Base-by-base conservation (phyloP, 2,888 invertebrate genomes). In the Tribolium freemani region DNA sequence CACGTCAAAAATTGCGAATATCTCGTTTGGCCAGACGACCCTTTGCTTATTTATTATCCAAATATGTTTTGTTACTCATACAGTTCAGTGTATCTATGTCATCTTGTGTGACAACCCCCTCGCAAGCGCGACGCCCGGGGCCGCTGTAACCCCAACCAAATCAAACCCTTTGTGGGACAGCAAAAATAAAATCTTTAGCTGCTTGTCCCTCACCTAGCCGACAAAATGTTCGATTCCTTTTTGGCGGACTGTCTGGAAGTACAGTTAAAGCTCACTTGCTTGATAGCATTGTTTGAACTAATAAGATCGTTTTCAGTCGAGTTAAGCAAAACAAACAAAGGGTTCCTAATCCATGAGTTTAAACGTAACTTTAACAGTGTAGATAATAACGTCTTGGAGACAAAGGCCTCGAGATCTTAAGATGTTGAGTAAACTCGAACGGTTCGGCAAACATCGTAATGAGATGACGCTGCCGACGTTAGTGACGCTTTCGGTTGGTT, bases 291-390 rank as follows among this genome's bases (percentile, higher is more conserved):
- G 79, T 80, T 79, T 79, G 80, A 77, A 71, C 76, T 83, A 82
- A 83, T 81, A 81, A 83, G 81, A 81, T 82, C 81, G 81, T 81
- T 82, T 81, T 81, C 81, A 81, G 81, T 79, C 81, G 80, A 81
- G 77, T 82, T 79, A 77, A 77, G 77, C 80, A 81, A 80, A 80
- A 80, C 81, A 83, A 83, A 83, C 81, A 82, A 79, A 77, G 82
- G 82, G 82, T 78, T 78, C 71, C 76, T 78, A 79, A 81, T 80
- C 81, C 78, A 75, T 76, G 74, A 80, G 77, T 80, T 80, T 77
- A 79, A 80, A 79, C 76, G 76, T 77, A 76, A 79, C 78, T 78
- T 79, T 77, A 77, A 75, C 75, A 76, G 73, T 77, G 73, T 76
- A 69, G 76, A 77, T 78, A 77, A 79, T 77, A 79, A 78, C 76